Evolutionary conservation across 2,888 invertebrate genomes (phyloP).

Genomic region (Lithodes maja): DNA sequence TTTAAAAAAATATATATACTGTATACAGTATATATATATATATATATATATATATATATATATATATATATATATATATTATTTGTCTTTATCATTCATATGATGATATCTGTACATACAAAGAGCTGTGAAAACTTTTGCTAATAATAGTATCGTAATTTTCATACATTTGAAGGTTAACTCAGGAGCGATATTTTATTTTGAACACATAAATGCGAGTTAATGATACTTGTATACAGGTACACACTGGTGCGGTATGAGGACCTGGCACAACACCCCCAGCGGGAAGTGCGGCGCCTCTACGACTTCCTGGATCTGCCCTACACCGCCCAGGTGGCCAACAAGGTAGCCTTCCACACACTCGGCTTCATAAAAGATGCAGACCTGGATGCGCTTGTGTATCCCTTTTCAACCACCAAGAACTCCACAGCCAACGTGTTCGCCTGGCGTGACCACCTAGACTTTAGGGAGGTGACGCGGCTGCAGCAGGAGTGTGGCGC

Average conservation of each 20-base stretch:
- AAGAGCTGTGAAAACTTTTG: too few species aligned
- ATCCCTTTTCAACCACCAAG: conserved; percentile 27
- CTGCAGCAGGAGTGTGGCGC: background rate
- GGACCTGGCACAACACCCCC: conserved; percentile 24
- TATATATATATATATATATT: too few species aligned
- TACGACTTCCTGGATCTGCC: conserved; percentile 35
- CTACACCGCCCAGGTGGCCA: conserved; percentile 19
- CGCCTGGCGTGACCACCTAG: conserved; percentile 19
- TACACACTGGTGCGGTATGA: conserved; percentile 44
- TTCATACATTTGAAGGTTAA: too few species aligned
- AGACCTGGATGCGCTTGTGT: background rate
- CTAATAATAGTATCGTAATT: too few species aligned
- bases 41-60: too few species aligned
- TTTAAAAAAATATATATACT: too few species aligned
- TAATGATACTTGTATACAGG: background rate
- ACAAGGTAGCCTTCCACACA: background rate
- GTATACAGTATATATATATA: too few species aligned
- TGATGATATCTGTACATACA: too few species aligned
- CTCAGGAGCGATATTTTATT: too few species aligned
- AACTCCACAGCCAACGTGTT: conserved; percentile 27
- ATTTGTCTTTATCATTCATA: too few species aligned
- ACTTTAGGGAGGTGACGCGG: conserved; percentile 18
- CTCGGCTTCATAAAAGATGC: background rate
- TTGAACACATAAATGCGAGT: too few species aligned
- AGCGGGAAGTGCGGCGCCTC: conserved; percentile 20